Percentiles rank a stretch among this genome's conserved stretches.
phyloP scores from a whole-genome alignment of 1,140 invertebrate genomes.

The Orchestia grillus region DNA sequence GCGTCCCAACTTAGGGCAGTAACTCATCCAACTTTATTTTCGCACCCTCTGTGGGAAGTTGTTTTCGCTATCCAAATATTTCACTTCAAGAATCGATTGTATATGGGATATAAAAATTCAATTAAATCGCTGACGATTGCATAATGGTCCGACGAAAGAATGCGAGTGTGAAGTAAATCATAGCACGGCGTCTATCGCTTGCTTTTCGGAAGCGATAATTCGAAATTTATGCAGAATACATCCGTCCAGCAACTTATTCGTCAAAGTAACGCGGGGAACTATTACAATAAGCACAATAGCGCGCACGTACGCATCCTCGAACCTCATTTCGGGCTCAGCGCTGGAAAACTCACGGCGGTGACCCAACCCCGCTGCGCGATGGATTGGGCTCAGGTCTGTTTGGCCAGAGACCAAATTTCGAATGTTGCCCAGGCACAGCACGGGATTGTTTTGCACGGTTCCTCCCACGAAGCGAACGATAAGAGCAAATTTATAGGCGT shows the following conservation, averaged over 20 bases:
- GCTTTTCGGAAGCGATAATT: too few species aligned
- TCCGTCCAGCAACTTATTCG: too few species aligned
- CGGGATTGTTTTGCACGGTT: constrained; percentile 43
- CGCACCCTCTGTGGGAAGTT: neutral
- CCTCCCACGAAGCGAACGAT: constrained; percentile 53
- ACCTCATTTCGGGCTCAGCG: too few species aligned
- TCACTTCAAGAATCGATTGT: neutral
- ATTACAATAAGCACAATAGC: too few species aligned
- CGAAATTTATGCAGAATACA: too few species aligned
- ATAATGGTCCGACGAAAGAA: neutral
- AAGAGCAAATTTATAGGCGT: constrained; percentile 48
- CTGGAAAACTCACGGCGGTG: neutral
- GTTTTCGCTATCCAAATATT: neutral
- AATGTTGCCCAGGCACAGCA: neutral
- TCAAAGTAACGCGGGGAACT: too few species aligned
- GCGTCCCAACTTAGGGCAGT: neutral
- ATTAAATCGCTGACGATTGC: neutral
- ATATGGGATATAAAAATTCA: neutral
- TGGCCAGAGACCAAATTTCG: constrained; percentile 43
- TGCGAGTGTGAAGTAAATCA: too few species aligned
- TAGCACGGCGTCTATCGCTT: too few species aligned
- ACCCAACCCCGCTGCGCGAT: neutral
- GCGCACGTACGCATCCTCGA: too few species aligned
- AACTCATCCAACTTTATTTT: neutral
- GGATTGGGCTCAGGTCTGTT: neutral